These are phyloP conservation scores for Toxonevra muliebris DNA, from an alignment of 2,888 invertebrate species.

Conservation along the genomic window DNA sequence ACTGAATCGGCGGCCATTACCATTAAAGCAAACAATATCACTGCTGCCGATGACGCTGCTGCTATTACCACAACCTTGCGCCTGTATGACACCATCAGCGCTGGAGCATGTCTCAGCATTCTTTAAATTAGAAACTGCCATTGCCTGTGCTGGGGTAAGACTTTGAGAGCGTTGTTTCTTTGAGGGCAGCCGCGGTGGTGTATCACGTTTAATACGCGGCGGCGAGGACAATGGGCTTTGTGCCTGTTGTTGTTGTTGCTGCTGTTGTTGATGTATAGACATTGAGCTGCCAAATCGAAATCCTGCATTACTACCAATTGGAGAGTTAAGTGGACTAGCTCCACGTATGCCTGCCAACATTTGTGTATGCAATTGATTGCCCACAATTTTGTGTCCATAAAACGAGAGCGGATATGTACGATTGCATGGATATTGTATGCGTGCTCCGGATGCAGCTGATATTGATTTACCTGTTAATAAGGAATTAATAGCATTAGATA, in stretches of 20 bases:
- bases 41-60: constrained; percentile 12
- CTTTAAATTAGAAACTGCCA: constrained; percentile 52
- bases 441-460: constrained; percentile 87
- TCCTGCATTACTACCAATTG: constrained; percentile 64
- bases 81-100: constrained; percentile 75
- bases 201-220: constrained; percentile 67
- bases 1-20: constrained; percentile 37
- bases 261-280: constrained; percentile 46
- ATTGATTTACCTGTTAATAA: constrained; percentile 83
- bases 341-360: constrained; percentile 64
- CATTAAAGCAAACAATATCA: constrained; percentile 28
- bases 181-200: constrained; percentile 67
- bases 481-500: constrained; percentile 69
- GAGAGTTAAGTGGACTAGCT: constrained; percentile 62
- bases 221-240: constrained; percentile 69
- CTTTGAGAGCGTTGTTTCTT: constrained; percentile 83
- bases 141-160: constrained; percentile 72
- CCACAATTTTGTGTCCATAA: constrained; percentile 72
- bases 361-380: constrained; percentile 64
- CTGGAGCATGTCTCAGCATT: constrained; percentile 72
- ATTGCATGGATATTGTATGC: constrained; percentile 86
- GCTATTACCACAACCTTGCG: constrained; percentile 17
- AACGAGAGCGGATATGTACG: constrained; percentile 81
- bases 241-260: constrained; percentile 37
- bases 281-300: constrained; percentile 57